Evolutionary conservation across 2,113 vertebrate genomes (phyloP), one percentile per base, ranked within the genome.

Genomic region (Oryzias woworae): DNA sequence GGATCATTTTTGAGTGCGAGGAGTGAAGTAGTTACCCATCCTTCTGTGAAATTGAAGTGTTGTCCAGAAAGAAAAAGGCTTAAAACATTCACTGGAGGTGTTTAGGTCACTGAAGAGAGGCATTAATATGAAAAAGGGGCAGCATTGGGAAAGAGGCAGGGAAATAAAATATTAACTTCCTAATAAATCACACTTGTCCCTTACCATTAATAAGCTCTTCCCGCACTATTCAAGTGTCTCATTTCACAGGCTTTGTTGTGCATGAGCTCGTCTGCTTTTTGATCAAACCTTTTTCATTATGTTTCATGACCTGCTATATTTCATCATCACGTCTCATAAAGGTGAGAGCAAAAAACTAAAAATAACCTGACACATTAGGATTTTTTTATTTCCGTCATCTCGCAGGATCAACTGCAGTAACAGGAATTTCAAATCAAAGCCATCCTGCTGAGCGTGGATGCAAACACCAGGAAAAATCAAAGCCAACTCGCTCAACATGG

Each of bases 121-220:
- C 22, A 62, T 53, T 56, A 31, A 62, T 62, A 61, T 80, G 56
- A 54, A 70, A 59, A 54, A 23, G 17, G 36, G 58, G 45, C 17
- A 49, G n/a, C 2, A n/a, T 50, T 13, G 14, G 41, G 62, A 23
- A 58, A 47, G 60, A 24, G 42, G 71, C 65, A 62, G 58, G 69
- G 75, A 66, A 78, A 80, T 77, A 71, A 80, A 78, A 73, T 49
- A 83, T 81, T 71, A 82, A 71, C 74, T 76, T 60, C 56, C 61
- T 67, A 78, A 80, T 86, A 77, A 83, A 79, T 80, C 74, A 71
- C 75, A 76, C 73, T 77, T 65, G 74, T 69, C 78, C 65, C 59
- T 67, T 53, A 58, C 58, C 71, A 78, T 85, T 81, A 82, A 80
- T 83, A 75, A 79, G 77, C 61, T 79, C 69, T 53, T 65, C 66